These are phyloP conservation scores for Hypotaenidia okinawae DNA, from an alignment of 2,797 vertebrate genomes.

Conservation along the genomic window DNA sequence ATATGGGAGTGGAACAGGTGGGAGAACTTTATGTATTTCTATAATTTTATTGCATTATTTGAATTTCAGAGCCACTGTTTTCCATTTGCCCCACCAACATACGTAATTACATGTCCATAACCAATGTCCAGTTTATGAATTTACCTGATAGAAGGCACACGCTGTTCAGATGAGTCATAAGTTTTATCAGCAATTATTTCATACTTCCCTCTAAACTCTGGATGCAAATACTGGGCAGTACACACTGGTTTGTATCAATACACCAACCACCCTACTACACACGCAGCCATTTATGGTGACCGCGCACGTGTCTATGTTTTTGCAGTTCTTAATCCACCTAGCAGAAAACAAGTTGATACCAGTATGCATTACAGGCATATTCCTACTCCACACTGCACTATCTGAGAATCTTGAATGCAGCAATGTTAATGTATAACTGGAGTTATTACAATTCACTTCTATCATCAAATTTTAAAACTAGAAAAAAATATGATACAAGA, in stretches of 20 bases:
- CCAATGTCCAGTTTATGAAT: not conserved
- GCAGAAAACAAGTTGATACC: not conserved
- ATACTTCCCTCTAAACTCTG: not conserved
- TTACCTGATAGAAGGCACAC: not conserved
- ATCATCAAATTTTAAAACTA: constrained; percentile 3
- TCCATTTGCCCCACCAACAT: not conserved
- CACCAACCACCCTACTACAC: not conserved
- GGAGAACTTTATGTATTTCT: not conserved
- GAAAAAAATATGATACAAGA: not conserved
- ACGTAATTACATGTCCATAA: not conserved
- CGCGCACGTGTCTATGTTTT: accelerated
- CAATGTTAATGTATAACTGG: not conserved
- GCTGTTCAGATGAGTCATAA: not conserved
- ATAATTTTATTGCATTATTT: not conserved
- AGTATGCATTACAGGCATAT: not conserved
- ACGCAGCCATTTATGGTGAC: not conserved
- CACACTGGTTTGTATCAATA: not conserved
- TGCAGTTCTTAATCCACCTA: not conserved
- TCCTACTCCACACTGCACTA: not conserved
- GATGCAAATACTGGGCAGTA: not conserved
- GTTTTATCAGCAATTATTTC: constrained; percentile 21
- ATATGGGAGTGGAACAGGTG: not conserved
- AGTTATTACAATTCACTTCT: not conserved
- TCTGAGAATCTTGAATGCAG: not conserved
- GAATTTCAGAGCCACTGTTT: not conserved